These are phyloP conservation scores for Caenorhabditis sulstoni DNA, from an alignment of 2,888 invertebrate species.

Conservation along the genomic window DNA sequence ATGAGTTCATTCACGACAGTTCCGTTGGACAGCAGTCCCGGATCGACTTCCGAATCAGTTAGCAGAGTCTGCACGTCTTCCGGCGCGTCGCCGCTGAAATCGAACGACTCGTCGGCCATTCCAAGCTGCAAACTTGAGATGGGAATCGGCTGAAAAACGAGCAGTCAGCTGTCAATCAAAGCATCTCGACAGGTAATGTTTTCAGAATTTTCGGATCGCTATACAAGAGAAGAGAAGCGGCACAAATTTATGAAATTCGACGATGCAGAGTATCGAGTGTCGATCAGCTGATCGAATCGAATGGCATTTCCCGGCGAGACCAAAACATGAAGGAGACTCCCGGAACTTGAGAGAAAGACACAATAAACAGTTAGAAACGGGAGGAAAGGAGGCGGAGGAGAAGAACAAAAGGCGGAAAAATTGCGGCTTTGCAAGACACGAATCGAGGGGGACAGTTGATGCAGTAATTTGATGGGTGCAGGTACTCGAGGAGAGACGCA, in stretches of 20 bases:
- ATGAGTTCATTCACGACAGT: conserved; percentile 8
- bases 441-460: conserved; percentile 24
- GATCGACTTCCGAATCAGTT: conserved; percentile 28
- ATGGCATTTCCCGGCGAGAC: neutral
- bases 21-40: conserved; percentile 32
- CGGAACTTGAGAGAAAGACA: conserved; percentile 9
- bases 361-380: conserved; percentile 1
- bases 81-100: conserved; percentile 53
- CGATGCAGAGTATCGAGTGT: conserved; percentile 30
- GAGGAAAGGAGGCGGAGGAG: conserved; percentile 5
- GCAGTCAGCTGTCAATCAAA: neutral
- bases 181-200: no score
- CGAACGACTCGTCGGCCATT: conserved; percentile 53
- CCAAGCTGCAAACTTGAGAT: neutral
- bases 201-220: no score
- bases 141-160: no score
- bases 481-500: neutral
- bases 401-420: conserved; percentile 40
- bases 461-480: conserved; percentile 33
- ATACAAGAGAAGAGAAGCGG: neutral
- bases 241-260: conserved; percentile 11
- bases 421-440: conserved; percentile 14
- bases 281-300: conserved; percentile 37
- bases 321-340: neutral
- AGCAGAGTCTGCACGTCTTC: conserved; percentile 36